phyloP scores from a whole-genome alignment of 2,797 vertebrate genomes.

The Chloroceryle amazona region DNA sequence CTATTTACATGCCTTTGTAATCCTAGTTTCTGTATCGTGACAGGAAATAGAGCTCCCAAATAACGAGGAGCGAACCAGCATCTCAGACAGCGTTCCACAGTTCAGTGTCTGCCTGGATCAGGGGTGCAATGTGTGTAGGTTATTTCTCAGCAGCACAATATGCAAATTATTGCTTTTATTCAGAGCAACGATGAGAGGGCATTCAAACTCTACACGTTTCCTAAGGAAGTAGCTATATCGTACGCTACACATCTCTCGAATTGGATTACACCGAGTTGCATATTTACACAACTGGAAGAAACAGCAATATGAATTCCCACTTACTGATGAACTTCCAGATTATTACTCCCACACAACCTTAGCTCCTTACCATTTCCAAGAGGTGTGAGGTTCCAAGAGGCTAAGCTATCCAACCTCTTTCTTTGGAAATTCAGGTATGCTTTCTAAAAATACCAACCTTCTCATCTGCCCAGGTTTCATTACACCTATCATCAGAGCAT shows the following conservation, averaged over 20 bases:
- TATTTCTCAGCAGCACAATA: background rate
- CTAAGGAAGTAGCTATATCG: accelerated
- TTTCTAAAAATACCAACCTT: background rate
- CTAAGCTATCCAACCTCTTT: background rate
- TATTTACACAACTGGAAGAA: background rate
- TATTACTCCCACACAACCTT: background rate
- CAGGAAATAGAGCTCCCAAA: background rate
- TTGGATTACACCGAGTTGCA: background rate
- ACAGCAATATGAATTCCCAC: background rate
- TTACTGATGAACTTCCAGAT: background rate
- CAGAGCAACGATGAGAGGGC: background rate
- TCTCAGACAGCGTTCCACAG: background rate
- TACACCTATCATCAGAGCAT: background rate
- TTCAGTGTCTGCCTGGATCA: background rate
- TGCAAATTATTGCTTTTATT: background rate
- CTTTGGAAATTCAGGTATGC: background rate
- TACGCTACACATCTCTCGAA: accelerated
- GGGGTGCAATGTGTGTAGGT: background rate
- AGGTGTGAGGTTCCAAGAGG: background rate
- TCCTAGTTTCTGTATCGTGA: background rate
- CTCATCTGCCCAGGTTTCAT: background rate
- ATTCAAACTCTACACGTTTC: background rate
- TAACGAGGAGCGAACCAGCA: background rate
- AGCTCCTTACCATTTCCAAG: background rate
- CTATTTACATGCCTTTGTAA: background rate